Base-by-base conservation (phyloP, 1,140 invertebrate species). In the Atta texana region DNA sequence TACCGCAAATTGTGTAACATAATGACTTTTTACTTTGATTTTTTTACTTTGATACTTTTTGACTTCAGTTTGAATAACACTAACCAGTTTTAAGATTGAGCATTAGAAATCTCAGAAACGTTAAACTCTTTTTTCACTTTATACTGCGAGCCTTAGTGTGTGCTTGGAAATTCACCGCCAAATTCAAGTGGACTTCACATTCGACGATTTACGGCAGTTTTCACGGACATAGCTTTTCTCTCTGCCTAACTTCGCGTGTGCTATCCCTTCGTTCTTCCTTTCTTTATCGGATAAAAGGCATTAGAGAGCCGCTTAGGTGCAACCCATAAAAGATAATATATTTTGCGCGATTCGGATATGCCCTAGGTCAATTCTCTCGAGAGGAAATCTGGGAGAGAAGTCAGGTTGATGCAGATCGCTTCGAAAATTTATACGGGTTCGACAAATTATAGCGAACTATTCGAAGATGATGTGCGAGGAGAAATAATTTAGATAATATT, bases 171-270 rank as follows among this genome's bases (percentile, higher is more conserved):
- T 90, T 85, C 89, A 85, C 77, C 86, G 77, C 66, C 75, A 86
- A 89, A 88, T 91, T 92, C 90, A 88, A 91, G 88, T 88, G 87
- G 85, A 91, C 90, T 88, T 82, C 72, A 87, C 90, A 85, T 92
- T 91, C 85, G 86, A 92, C 88, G 90, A 91, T 92, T 92, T 92
- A 91, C 92, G 89, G 88, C 91, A 88, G 84, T 86, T 85, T 86
- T 63, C 80, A 8, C 39, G n/a, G 68, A 59, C 78, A 63, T 77
- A 87, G 44, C 80, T 82, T 87, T 88, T 89, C 86, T 86, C 86
- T 82, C 71, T 66, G 61, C 71, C 87, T 82, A 76, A 68, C 59
- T 64, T 71, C 16, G 69, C 31, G 59, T 53, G 51, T 49, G 57
- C 49, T 59, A 59, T 59, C n/a, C 57, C 81, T 86, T 76, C 75